Conservation (phyloP, 2,888 invertebrate species). For the Platycnemis pennipes region DNA sequence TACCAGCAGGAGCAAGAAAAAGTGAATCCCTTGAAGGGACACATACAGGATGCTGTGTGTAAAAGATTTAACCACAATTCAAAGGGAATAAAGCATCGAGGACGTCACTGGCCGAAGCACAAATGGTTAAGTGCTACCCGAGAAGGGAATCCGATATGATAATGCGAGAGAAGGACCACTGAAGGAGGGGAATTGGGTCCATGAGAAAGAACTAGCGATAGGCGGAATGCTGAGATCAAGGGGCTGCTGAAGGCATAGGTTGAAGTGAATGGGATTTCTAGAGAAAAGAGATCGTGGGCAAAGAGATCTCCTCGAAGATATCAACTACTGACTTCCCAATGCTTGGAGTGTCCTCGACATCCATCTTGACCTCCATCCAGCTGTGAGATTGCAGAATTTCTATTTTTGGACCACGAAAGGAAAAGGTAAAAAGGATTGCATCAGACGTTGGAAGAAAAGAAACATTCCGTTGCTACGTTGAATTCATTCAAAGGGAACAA, state of each 20-base stretch:
- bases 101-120: not conserved
- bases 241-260: not conserved
- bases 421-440: not conserved
- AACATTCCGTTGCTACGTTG: not conserved
- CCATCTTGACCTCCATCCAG: slow-evolving; percentile 48
- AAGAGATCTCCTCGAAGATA: slow-evolving; percentile 28
- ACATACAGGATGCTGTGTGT: not conserved
- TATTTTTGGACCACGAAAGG: not conserved
- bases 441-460: not conserved
- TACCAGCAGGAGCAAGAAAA: too few species aligned
- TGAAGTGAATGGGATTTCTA: not conserved
- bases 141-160: not conserved
- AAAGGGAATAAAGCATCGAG: not conserved
- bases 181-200: not conserved
- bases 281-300: slow-evolving; percentile 21
- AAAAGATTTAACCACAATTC: not conserved
- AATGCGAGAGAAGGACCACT: not conserved
- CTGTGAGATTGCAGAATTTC: not conserved
- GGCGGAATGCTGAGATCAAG: not conserved
- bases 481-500: not conserved
- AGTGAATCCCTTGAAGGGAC: not conserved
- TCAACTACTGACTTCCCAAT: slow-evolving; percentile 15
- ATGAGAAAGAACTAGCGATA: not conserved
- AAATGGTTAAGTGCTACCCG: not conserved
- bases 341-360: not conserved